Evolutionary conservation across 1,140 invertebrate species (phyloP).

Genomic region (honey bee (Apis mellifera)): DNA sequence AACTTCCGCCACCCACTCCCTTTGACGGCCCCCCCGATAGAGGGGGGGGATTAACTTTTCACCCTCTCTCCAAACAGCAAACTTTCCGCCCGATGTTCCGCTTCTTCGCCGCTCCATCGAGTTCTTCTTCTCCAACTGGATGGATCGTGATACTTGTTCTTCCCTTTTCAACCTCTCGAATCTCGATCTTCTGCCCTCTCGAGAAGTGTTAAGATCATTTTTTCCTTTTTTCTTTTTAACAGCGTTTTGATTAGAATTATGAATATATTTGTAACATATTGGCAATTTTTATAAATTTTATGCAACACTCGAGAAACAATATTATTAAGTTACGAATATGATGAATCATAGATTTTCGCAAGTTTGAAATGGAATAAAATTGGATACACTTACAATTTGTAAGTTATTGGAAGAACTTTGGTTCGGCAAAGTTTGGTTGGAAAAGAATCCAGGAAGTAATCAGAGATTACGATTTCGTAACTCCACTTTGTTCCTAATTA

Average conservation of each 20-base stretch:
- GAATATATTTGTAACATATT: too few species aligned
- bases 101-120: slow-evolving; percentile 1
- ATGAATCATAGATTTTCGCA: too few species aligned
- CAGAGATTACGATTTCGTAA: neutral
- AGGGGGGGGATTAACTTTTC: slow-evolving; percentile 45
- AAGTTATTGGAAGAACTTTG: too few species aligned
- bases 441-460: too few species aligned
- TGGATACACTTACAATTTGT: too few species aligned
- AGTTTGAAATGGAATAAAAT: too few species aligned
- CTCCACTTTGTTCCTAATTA: neutral
- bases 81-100: slow-evolving; percentile 13
- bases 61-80: slow-evolving; percentile 3
- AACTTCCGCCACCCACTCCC: slow-evolving; percentile 28
- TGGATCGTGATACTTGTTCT: neutral
- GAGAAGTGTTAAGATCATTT: too few species aligned
- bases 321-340: too few species aligned
- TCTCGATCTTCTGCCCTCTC: neutral
- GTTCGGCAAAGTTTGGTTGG: neutral
- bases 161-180: neutral
- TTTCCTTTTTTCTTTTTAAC: too few species aligned
- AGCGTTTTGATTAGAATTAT: too few species aligned
- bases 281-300: too few species aligned
- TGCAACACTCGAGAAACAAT: too few species aligned
- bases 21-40: slow-evolving; percentile 26
- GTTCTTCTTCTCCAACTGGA: slow-evolving; percentile 1